A percentile compares a stretch with the other conserved stretches of the same genome.
phyloP scores from a whole-genome alignment of 2,113 vertebrate genomes.

The Malurus cyaneus region DNA sequence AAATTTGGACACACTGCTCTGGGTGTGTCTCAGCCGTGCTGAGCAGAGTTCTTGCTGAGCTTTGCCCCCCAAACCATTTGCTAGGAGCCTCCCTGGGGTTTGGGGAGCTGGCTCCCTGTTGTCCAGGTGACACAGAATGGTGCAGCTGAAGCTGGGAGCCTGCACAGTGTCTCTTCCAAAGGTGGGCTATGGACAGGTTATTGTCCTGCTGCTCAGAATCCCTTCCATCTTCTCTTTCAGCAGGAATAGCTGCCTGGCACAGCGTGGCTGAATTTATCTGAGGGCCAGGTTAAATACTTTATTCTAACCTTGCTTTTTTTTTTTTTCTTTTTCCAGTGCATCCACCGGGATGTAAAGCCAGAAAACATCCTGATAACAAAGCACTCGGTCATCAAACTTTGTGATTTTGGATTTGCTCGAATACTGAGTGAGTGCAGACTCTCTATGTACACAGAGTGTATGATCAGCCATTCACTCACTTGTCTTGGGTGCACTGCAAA shows the following conservation, averaged over 20 bases:
- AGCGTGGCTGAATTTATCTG: not conserved
- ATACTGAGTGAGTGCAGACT: slow-evolving; percentile 86
- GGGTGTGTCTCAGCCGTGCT: not conserved
- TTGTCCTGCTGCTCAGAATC: not conserved
- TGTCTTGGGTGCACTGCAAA: not conserved
- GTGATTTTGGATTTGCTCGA: slow-evolving; percentile 95
- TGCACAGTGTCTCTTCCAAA: not conserved
- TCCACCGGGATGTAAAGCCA: slow-evolving; percentile 95
- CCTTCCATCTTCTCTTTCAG: not conserved
- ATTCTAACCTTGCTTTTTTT: not conserved
- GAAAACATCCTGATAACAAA: slow-evolving; percentile 97
- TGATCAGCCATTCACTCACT: not conserved
- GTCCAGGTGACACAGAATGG: not conserved
- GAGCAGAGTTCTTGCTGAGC: not conserved
- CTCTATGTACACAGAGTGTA: accelerated
- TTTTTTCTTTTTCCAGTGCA: slow-evolving; percentile 80
- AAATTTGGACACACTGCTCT: not conserved
- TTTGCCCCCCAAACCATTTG: not conserved
- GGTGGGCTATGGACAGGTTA: not conserved
- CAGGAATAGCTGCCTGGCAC: not conserved
- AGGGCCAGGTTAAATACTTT: not conserved
- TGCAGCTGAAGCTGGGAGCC: not conserved
- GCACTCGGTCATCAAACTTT: slow-evolving; percentile 93
- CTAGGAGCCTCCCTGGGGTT: not conserved
- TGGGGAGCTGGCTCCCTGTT: accelerated